Evolutionary conservation across 2,113 vertebrate genomes (phyloP).

Genomic region (Cinclus cinclus): DNA sequence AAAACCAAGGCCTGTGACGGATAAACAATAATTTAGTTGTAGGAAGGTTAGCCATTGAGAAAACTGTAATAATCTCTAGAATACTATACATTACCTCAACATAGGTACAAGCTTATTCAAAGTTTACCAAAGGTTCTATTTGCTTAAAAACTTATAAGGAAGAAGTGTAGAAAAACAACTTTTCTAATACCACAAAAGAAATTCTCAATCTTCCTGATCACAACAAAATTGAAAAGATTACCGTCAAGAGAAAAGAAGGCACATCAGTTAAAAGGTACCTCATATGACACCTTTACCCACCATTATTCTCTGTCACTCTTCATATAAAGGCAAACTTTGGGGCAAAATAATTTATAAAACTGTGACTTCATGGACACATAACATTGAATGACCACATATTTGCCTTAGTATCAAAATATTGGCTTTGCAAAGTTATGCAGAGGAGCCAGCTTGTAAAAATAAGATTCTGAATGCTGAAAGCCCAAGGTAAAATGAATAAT

Average conservation of each 20-base stretch:
- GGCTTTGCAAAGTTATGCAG: not conserved
- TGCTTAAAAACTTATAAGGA: not conserved
- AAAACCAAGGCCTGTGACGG: not conserved
- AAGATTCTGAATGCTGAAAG: not conserved
- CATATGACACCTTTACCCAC: not conserved
- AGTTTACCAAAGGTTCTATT: not conserved
- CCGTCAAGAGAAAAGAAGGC: not conserved
- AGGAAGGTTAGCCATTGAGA: not conserved
- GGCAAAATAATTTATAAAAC: not conserved
- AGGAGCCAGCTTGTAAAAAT: slow-evolving; percentile 31
- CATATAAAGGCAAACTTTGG: not conserved
- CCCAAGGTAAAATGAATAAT: slow-evolving; percentile 52
- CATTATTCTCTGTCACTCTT: not conserved
- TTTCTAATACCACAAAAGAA: not conserved
- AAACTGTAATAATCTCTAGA: not conserved
- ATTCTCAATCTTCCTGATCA: not conserved
- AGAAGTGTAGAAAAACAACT: not conserved
- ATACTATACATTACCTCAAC: not conserved
- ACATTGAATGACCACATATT: slow-evolving; percentile 26
- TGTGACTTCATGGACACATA: not conserved
- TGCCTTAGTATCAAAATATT: slow-evolving; percentile 48
- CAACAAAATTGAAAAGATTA: not conserved
- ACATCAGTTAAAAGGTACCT: not conserved
- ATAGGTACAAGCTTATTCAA: not conserved
- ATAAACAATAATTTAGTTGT: not conserved